Base-by-base conservation (phyloP, 2,113 vertebrate species). In the Atrichornis clamosus region DNA sequence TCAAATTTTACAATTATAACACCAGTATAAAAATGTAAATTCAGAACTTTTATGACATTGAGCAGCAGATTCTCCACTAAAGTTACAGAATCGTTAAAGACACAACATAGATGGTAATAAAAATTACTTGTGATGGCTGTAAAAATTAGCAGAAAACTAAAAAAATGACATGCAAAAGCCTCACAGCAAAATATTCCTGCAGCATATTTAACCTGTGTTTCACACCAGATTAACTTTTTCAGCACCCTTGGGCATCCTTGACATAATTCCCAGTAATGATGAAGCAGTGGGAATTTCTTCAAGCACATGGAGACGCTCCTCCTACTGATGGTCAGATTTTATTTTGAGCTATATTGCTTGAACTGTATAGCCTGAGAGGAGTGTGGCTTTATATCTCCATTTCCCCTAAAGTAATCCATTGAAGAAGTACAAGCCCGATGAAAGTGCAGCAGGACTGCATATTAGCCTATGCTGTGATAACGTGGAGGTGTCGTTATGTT, bases 11-110 rank as follows among this genome's bases (percentile, higher is more conserved):
- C 87, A 92, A 63, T 93, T 94, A 79, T 68, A 84, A 65, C 56
- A 70, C 23, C 9, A n/a, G 10, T 89, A 92, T 90, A 95, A 94
- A 96, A 93, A 90, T 95, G 65, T 88, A 93, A 97, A 91, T 92
- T 80, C 41, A 50, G 53, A 91, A 74, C 58, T 89, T 95, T 83
- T 74, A 70, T 90, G 74, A 46, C 21, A 88, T 55, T 88, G 69
- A 78, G 28, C 74, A 84, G 68, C 3, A 3, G 77, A 84, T 60
- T 84, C 52, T 62, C 20, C 41, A n/a, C 49, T 89, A 5, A 90
- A 82, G 58, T 83, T 93, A 87, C 39, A 55, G 64, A 82, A 87
- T 41, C 2, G 0, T 78, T 75, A 70, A 83, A 91, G 32, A 50
- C 8, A 23, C 13, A 85, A 23, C n/a, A 56, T 22, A 35, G 23